Evolutionary conservation across 2,888 invertebrate species (phyloP), one percentile per base, ranked within the genome.

Genomic region (Andrena haemorrhoa): DNA sequence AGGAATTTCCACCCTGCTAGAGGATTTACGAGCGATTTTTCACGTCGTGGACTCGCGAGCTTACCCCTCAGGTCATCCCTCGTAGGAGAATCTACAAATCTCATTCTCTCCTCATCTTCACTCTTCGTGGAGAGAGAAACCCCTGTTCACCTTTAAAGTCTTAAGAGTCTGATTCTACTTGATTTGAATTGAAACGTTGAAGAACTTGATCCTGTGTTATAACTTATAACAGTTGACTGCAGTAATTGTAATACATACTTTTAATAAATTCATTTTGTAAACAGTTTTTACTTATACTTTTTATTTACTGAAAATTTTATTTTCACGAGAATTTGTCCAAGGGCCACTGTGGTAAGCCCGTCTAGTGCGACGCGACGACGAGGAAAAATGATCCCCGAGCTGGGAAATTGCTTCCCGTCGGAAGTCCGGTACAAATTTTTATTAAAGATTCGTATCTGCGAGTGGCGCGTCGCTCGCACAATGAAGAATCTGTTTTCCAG

Each of bases 401-500:
- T n/a, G 2, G 8, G 23, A 20, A 8, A 20, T 16, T 49, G 2
- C 20, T 41, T 35, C 20, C 35, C 4, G 10, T 6, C 29, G 51
- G 70, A 61, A 41, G 29, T 12, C 16, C 10, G 16, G 0, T 33
- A 58, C 23, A 33, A 69, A 75, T 71, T 75, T 60, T 75, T 53
- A 75, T 76, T 63, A 71, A 65, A 71, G 71, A 73, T 71, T 64
- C 64, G 4, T 70, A 75, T 79, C 79, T 7, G 51, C 58, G 31
- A 53, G 1, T 31, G 23, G 0, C n/a, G 26, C 10, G 2, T 31
- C 10, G 20, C 69, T 53, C 12, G 33, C 26, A 71, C n/a, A 66
- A 72, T 66, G 80, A 80, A 78, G 69, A 80, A 80, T 80, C 68
- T 80, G 61, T 69, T 71, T 23, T 68, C 63, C 58, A 49, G 8